Base-by-base conservation (phyloP, 2,888 invertebrate genomes). In the Drosophila hawaiiensis region DNA sequence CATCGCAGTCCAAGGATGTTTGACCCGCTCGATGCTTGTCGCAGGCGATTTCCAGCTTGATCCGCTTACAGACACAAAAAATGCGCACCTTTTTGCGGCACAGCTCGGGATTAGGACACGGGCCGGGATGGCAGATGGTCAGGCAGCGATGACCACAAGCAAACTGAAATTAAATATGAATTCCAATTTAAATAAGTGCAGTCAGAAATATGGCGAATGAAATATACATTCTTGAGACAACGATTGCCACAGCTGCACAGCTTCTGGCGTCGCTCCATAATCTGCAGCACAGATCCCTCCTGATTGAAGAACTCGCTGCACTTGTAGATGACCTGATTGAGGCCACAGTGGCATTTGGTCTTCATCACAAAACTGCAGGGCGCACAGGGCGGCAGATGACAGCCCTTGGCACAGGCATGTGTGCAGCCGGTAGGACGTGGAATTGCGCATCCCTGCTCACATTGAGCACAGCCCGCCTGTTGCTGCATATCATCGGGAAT, bases 131-230 rank as follows among this genome's bases (percentile, higher is more conserved):
- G 83, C 98, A 98, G 50, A 94, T 94, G 10, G 95, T 94, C 41
- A 94, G 94, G 91, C 97, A 98, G 10, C 97, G 95, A 93, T 99
- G 98, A 0, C 97, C 97, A 93, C 98, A 99, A 10, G 95, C 92
- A 91, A 97, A 95, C 96, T 97, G 91, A 39, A 74, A 78, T 60
- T 66, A 12, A 19, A 53, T 47, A 10, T 28, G 22, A 7, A n/a
- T 28, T 47, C 22, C 6, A 65, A 55, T 16, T 41, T 1, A 16
- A 72, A 66, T n/a, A 35, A 28, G 58, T 22, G 4, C 35, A 6
- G 12, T 1, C 4, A 43, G n/a, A 1, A 19, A 49, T 28, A n/a
- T 7, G 10, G 5, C 1, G 0, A 14, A 5, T 5, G 14, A 53
- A 35, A 68, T 94, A 93, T 92, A 97, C 97, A 93, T 95, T 96